phyloP scores from a whole-genome alignment of 1,140 invertebrate genomes.

The Trissolcus basalis region DNA sequence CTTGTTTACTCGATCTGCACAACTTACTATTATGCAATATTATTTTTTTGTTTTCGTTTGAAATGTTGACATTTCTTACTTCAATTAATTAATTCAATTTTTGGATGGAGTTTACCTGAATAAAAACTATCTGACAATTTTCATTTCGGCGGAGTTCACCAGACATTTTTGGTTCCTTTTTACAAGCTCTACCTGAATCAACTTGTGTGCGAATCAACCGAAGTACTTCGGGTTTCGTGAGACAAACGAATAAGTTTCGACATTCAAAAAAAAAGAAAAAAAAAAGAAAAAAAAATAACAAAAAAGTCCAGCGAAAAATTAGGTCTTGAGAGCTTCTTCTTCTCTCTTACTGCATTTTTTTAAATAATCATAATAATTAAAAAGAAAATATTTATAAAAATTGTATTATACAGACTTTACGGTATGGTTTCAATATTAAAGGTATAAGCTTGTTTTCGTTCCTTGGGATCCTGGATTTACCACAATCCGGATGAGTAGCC shows the following conservation, averaged over 20 bases:
- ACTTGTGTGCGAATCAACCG: conserved; percentile 31
- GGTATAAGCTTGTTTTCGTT: conserved; percentile 25
- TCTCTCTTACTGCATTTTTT: conserved; percentile 9
- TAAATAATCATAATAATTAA: conserved; percentile 20
- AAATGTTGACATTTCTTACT: too few species aligned
- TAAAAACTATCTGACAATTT: too few species aligned
- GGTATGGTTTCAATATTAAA: conserved; percentile 33
- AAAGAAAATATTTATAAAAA: conserved; percentile 27
- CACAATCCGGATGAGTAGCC: conserved; percentile 76
- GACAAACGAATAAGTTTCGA: too few species aligned
- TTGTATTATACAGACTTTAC: conserved; percentile 41
- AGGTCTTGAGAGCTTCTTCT: too few species aligned
- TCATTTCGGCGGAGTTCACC: too few species aligned
- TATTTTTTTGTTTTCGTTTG: too few species aligned
- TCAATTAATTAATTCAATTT: too few species aligned
- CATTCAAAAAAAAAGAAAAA: background rate
- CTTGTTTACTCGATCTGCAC: too few species aligned
- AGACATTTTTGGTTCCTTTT: conserved; percentile 15
- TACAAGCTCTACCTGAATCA: conserved; percentile 26
- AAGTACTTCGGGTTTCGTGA: conserved; percentile 6
- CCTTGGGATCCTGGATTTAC: conserved; percentile 65
- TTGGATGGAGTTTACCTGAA: too few species aligned
- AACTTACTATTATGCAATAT: too few species aligned
- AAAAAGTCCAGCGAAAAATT: too few species aligned
- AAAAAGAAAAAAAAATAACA: background rate